phyloP scores from a whole-genome alignment of 1,140 invertebrate species.

The Formica exsecta region DNA sequence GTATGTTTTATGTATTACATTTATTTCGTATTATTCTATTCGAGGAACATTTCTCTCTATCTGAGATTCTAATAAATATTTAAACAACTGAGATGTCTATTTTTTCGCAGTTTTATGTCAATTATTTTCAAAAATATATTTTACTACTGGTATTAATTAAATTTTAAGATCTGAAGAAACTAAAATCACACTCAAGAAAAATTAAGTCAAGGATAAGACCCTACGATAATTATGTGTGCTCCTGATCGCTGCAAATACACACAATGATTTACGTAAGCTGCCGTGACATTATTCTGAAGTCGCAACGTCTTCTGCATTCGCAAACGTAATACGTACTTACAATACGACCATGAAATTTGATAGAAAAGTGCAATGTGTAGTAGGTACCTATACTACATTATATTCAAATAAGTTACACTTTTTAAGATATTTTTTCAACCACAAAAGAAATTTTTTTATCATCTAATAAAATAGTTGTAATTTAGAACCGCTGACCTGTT shows the following conservation, averaged over 20 bases:
- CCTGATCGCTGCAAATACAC: slow-evolving; percentile 8
- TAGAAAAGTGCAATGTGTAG: neutral
- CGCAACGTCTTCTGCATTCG: slow-evolving; percentile 20
- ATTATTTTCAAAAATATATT: neutral
- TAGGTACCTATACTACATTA: neutral
- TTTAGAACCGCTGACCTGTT: neutral
- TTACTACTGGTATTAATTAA: neutral
- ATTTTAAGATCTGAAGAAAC: neutral
- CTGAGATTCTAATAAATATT: slow-evolving; percentile 4
- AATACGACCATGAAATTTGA: neutral
- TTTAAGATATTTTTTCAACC: neutral
- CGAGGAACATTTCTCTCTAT: neutral
- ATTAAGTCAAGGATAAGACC: slow-evolving; percentile 42
- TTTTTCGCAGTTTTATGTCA: neutral
- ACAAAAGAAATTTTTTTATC: neutral
- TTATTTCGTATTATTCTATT: neutral
- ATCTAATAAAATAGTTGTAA: neutral
- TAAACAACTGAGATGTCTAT: neutral
- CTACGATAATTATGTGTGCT: slow-evolving; percentile 42
- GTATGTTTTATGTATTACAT: neutral
- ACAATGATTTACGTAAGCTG: slow-evolving; percentile 50
- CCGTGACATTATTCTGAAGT: slow-evolving; percentile 49
- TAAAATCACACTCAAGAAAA: neutral
- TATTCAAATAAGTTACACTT: neutral
- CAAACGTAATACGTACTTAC: neutral